Evolutionary conservation across 2,797 vertebrate species (phyloP), one percentile per base, ranked within the genome.

Genomic region (Trematomus bernacchii): DNA sequence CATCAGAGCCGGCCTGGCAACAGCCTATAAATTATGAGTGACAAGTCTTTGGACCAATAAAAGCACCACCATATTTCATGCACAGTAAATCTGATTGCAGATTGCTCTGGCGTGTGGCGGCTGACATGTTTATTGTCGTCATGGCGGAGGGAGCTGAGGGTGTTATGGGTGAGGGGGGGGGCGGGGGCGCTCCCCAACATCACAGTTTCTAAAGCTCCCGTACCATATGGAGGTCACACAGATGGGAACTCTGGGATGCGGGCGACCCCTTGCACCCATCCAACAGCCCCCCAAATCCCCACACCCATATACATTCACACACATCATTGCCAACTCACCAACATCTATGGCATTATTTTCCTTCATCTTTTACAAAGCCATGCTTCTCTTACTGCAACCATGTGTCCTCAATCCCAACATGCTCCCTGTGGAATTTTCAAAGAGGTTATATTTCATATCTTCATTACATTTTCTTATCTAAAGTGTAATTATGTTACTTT

Each of bases 1-100:
- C 93, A 94, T 93, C 94, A 90, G 94, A 96, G 96, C 86, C 95
- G 91, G 96, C 96, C 94, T 92, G 94, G 94, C 94, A 96, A 94
- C 91, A 94, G 95, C 95, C 96, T 95, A 97, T 98, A 97, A 98
- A 97, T 98, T 97, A 97, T 96, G 96, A 98, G 93, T 97, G 96
- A 98, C 96, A 97, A 96, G 96, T 95, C 96, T 98, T 97, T 97
- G 96, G 96, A 96, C 96, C 97, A 97, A 98, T 97, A 98, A 98
- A 98, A 96, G 96, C 95, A 95, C 93, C 93, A 96, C 96, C 96
- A 95, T 98, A 98, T 97, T 98, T 98, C 96, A 97, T 98, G 96
- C 96, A 96, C 97, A 97, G 96, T 98, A 97, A 97, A 98, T 98
- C 97, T 97, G 96, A 97, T 96, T 97, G 95, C 96, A 97, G 96